These are phyloP conservation scores for Idris sp. DNA, from an alignment of 1,140 invertebrate genomes.

Conservation along the genomic window DNA sequence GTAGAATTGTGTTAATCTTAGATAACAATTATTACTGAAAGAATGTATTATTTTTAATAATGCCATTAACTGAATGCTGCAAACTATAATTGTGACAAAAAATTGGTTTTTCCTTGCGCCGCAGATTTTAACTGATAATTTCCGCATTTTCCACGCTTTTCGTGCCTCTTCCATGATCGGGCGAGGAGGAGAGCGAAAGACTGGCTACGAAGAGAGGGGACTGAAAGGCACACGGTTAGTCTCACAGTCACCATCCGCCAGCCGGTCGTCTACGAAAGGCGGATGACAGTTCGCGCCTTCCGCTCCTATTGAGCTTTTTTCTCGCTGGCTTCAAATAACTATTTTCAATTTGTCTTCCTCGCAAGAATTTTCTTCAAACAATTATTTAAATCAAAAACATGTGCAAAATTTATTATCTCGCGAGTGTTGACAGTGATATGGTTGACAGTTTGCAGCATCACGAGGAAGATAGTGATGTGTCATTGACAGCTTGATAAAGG, in stretches of 20 bases:
- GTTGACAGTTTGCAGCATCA: constrained; percentile 61
- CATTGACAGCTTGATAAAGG: constrained; percentile 6
- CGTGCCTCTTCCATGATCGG: constrained; percentile 62
- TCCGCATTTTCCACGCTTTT: constrained; percentile 70
- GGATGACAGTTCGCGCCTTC: constrained; percentile 67
- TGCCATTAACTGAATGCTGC: too few relatives aligned
- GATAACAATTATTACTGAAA: too few relatives aligned
- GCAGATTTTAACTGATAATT: constrained; percentile 44
- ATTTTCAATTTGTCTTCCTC: too few relatives aligned
- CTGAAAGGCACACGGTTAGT: constrained; percentile 70
- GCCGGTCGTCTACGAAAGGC: constrained; percentile 69
- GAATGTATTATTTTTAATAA: too few relatives aligned
- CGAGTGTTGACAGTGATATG: constrained; percentile 52
- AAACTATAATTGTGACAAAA: too few relatives aligned
- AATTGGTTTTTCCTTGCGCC: constrained; percentile 37
- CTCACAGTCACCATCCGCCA: constrained; percentile 76
- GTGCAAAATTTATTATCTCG: neutral
- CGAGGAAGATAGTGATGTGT: constrained; percentile 31
- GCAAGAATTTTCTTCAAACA: too few relatives aligned
- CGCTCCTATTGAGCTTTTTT: constrained; percentile 44
- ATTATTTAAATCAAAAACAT: constrained; percentile 5
- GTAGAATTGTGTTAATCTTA: too few relatives aligned
- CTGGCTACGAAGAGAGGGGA: constrained; percentile 53
- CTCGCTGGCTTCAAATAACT: too few relatives aligned
- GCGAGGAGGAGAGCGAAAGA: constrained; percentile 56